These are phyloP conservation scores for Melolontha melolontha DNA, from an alignment of 2,888 invertebrate species.

Conservation along the genomic window DNA sequence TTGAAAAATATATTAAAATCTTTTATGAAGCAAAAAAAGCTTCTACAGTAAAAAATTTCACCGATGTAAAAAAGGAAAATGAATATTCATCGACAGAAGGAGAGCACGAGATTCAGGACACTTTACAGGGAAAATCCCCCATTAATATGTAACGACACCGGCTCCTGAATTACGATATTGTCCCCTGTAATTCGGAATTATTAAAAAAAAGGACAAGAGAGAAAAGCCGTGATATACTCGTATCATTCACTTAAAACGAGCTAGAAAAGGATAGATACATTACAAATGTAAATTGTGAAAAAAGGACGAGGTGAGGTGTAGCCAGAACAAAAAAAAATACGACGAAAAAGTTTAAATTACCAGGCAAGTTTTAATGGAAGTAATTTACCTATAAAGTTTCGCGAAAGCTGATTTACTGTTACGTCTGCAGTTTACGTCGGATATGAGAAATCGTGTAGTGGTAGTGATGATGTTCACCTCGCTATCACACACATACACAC, in stretches of 20 bases:
- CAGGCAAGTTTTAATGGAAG: slow-evolving; percentile 16
- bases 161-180: slow-evolving; percentile 3
- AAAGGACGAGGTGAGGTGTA: not conserved
- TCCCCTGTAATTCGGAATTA: slow-evolving; percentile 18
- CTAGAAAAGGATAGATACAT: not conserved
- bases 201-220: slow-evolving; percentile 9
- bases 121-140: slow-evolving; percentile 13
- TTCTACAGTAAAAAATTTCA: slow-evolving; percentile 8
- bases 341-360: slow-evolving; percentile 13
- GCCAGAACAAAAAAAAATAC: slow-evolving; percentile 13
- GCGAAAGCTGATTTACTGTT: not conserved
- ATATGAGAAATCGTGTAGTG: slow-evolving; percentile 9
- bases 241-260: no score
- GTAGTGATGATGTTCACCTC: slow-evolving; percentile 11
- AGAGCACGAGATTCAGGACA: slow-evolving; percentile 3
- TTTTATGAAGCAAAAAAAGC: no score
- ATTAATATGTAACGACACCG: slow-evolving; percentile 20
- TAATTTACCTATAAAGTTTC: slow-evolving; percentile 27
- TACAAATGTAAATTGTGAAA: not conserved
- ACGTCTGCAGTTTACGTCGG: slow-evolving; percentile 6
- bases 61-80: slow-evolving; percentile 14
- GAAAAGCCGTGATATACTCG: not conserved
- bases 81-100: slow-evolving; percentile 13
- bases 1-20: no score
- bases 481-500: not conserved